Base-by-base conservation (phyloP, 1,140 invertebrate species). In the Bombus ignitus region DNA sequence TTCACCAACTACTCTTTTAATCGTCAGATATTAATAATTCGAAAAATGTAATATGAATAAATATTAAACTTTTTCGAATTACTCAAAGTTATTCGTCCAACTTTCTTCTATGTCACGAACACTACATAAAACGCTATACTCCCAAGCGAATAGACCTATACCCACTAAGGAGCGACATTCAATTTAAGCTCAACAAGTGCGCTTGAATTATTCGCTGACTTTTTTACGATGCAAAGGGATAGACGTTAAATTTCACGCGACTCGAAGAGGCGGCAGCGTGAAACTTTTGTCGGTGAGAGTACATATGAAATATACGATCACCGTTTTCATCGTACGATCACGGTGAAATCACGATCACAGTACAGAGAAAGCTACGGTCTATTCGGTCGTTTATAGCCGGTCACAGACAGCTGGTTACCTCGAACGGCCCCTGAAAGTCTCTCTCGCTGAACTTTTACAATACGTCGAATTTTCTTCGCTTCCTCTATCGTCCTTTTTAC, bases 341-440 rank as follows among this genome's bases (percentile, higher is more conserved):
- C 81, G 87, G 90, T 90, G 90, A 91, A 91, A 91, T 91, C 90
- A 90, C 83, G 81, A 66, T 77, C 86, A 35, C 73, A 37, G 74
- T 66, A 47, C 53, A 65, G 89, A 91, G 90, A 91, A 91, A 91
- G 89, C 89, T 90, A 81, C 84, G 84, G 87, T 90, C 84, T 75
- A 44, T 68, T 71, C 53, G 79, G 79, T 89, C 89, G 83, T 90
- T 90, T 90, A 90, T 79, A 65, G 83, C 44, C 81, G 76, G 80
- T 84, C 76, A 65, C 72, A 83, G 74, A 83, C 89, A 90, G 87
- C 89, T 90, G 88, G 89, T 88, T 83, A 74, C 74, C 57, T 22
- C 62, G 39, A n/a, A 42, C 25, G 42, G 62, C 37, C 65, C 65
- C 32, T 32, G 18, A 35, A 74, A 74, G n/a, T 68, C 59, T 71